Base-by-base conservation (phyloP, 1,140 invertebrate genomes). In the Pristionchus pacificus region DNA sequence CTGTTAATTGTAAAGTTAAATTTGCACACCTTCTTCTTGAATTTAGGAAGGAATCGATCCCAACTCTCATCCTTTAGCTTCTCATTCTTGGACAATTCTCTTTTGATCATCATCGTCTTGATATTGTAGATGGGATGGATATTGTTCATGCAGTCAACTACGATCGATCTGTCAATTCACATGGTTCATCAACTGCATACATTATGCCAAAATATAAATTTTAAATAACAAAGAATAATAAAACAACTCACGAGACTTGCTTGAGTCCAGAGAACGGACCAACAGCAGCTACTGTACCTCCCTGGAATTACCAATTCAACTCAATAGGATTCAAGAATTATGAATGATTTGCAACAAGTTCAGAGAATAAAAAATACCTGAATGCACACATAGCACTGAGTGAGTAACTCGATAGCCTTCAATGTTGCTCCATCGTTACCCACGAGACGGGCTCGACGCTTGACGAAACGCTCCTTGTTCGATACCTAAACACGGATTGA, bases 91-190 rank as follows among this genome's bases (percentile, higher is more conserved):
- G 91, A 90, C 28, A 99, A 85, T 87, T 98, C 95, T 79, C 90
- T 88, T 85, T 98, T 98, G 60, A 98, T 96, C 95, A 98, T 98
- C 14, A 99, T 85, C 24, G 92, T 90, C 82, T 98, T 98, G 0
- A 99, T 95, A 81, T 97, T 97, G 83, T 98, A 98, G 83, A 98
- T 95, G n/a, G 96, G 96, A 88, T 99, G 96, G 71, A 98, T 90
- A 84, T 99, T 99, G 81, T 94, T 93, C 94, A 99, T 97, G 1
- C 93, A 96, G 79, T 99, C 95, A 83, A 93, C 90, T 3, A 94
- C 92, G 79, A 99, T 92, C 81, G 91, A 89, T 74, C 94, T 86
- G 0, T 75, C 74, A 78, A 70, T 60, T 33, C 1, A 28, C 38
- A 65, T 15, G 33, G 19, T 60, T 68, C 64, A 3, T 68, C 19